A percentile compares a stretch with the other conserved stretches of the same genome.
phyloP scores from a whole-genome alignment of 1,140 invertebrate genomes.

The Bombus confusus region DNA sequence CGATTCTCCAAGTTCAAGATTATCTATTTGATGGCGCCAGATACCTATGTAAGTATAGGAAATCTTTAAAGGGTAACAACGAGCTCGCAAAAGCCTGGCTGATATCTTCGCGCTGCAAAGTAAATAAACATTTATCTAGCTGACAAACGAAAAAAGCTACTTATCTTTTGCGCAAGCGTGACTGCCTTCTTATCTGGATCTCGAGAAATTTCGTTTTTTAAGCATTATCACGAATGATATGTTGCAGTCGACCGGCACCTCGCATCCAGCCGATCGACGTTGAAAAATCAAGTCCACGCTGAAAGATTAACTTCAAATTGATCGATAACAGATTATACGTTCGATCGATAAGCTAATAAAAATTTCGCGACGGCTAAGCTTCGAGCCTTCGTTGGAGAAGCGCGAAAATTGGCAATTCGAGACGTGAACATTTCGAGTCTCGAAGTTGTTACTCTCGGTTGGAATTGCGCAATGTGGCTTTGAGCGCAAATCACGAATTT shows the following conservation, averaged over 20 bases:
- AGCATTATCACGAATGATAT: slow-evolving; percentile 9
- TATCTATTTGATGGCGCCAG: slow-evolving; percentile 4
- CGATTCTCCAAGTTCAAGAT: slow-evolving; percentile 46
- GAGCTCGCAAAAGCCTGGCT: not conserved
- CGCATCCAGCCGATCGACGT: not conserved
- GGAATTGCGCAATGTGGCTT: too few species aligned
- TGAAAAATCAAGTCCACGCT: not conserved
- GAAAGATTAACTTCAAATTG: not conserved
- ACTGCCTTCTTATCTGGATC: slow-evolving; percentile 7
- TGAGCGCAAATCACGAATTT: too few species aligned
- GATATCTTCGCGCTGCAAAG: slow-evolving; percentile 41
- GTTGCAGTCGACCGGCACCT: not conserved
- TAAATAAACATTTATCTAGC: slow-evolving; percentile 28
- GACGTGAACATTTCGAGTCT: too few species aligned
- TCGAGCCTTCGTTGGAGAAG: too few species aligned
- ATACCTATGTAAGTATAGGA: not conserved
- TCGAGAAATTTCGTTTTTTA: slow-evolving; percentile 30
- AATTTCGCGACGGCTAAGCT: too few species aligned
- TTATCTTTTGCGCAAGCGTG: not conserved
- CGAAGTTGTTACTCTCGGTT: too few species aligned
- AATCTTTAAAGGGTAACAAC: not conserved
- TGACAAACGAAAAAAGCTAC: not conserved
- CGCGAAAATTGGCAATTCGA: too few species aligned
- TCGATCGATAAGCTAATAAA: too few species aligned
- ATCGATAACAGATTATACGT: too few species aligned